A percentile compares a stretch with the other conserved stretches of the same genome.
These are phyloP conservation scores for Pandemis cinnamomeana DNA, from an alignment of 2,888 invertebrate genomes.

Conservation along the genomic window DNA sequence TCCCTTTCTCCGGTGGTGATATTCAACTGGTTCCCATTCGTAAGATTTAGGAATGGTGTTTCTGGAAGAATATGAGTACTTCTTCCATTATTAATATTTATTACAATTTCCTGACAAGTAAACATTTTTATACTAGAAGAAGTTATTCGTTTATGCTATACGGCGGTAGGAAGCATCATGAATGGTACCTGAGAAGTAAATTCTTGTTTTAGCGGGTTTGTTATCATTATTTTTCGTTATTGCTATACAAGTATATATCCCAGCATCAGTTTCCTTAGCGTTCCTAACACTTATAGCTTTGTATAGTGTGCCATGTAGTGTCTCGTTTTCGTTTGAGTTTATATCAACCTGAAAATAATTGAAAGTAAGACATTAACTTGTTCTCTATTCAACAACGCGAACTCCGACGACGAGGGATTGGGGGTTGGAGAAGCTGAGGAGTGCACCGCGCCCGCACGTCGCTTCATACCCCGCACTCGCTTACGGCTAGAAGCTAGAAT, in stretches of 20 bases:
- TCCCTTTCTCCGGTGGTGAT: slow-evolving; percentile 29
- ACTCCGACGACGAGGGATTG: too few species aligned
- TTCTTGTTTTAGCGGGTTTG: not conserved
- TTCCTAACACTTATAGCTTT: slow-evolving; percentile 61
- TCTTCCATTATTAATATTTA: too few species aligned
- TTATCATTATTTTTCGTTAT: slow-evolving; percentile 50
- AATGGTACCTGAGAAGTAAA: not conserved
- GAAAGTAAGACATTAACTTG: not conserved
- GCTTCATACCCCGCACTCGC: too few species aligned
- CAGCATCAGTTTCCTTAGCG: slow-evolving; percentile 60
- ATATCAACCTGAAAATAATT: slow-evolving; percentile 45
- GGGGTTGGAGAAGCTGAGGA: too few species aligned
- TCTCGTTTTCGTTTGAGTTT: slow-evolving; percentile 52
- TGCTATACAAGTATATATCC: slow-evolving; percentile 62
- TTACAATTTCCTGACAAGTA: too few species aligned
- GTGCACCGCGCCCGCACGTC: too few species aligned
- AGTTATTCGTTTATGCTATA: not conserved
- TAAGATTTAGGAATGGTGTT: slow-evolving; percentile 50
- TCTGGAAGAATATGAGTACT: slow-evolving; percentile 48
- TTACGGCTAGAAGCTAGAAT: too few species aligned
- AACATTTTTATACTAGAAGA: not conserved
- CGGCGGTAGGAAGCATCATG: not conserved
- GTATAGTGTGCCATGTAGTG: slow-evolving; percentile 53
- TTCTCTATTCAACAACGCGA: too few species aligned
- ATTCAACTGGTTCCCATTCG: slow-evolving; percentile 33